A percentile compares a stretch with the other conserved stretches of the same genome.
Conservation (phyloP, 2,888 invertebrate genomes). For the Trichogramma evanescens region DNA sequence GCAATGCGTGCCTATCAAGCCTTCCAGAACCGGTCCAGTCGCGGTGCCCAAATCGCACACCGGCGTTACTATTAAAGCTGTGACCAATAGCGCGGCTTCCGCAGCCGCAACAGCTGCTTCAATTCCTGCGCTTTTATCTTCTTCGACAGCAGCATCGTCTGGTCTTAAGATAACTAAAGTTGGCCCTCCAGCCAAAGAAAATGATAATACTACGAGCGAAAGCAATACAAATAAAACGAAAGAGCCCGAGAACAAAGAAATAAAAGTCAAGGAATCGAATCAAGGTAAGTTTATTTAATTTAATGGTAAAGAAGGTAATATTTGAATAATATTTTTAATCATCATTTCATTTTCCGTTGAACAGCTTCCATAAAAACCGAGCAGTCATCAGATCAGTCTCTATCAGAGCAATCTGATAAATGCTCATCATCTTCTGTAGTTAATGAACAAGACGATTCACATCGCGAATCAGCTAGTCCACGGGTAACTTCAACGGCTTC, state of each 20-base stretch:
- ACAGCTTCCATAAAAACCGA: slow-evolving; percentile 8
- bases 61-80: background rate
- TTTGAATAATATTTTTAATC: background rate
- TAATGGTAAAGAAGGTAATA: background rate
- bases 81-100: background rate
- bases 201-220: background rate
- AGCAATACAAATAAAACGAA: background rate
- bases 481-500: slow-evolving; percentile 38
- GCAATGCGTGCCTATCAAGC: slow-evolving; percentile 38
- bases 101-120: background rate
- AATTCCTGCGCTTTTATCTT: background rate
- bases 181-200: background rate
- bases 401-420: slow-evolving; percentile 10
- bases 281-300: background rate
- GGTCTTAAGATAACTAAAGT: background rate
- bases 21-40: slow-evolving; percentile 33
- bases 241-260: slow-evolving; percentile 12
- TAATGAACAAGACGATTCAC: slow-evolving; percentile 7
- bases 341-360: background rate
- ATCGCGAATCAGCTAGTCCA: slow-evolving; percentile 34
- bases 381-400: no score
- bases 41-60: slow-evolving; percentile 28
- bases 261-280: background rate
- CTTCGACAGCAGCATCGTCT: background rate
- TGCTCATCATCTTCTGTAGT: slow-evolving; percentile 9